Percentiles rank a stretch among this genome's conserved stretches.
These are phyloP conservation scores for Cirrhinus mrigala DNA, from an alignment of 2,797 vertebrate species.

Conservation along the genomic window DNA sequence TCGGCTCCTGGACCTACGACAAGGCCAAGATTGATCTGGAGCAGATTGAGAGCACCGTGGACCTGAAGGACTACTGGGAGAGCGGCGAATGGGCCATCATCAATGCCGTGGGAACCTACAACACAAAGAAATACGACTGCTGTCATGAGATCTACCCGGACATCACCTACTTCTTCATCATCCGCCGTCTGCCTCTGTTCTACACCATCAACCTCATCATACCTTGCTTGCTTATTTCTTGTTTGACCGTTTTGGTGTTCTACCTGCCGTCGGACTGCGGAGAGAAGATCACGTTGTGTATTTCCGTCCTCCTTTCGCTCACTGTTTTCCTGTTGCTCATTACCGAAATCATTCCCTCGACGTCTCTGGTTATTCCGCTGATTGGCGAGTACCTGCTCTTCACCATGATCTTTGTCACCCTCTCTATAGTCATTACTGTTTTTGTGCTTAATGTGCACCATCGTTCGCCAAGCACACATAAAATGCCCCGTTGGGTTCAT, in stretches of 20 bases:
- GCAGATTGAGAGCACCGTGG: conserved; percentile 84
- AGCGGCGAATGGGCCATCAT: conserved; percentile 93
- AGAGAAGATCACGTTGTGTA: conserved; percentile 93
- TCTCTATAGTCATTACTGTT: conserved; percentile 90
- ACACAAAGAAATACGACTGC: conserved; percentile 92
- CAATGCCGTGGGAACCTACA: conserved; percentile 86
- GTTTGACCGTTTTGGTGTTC: conserved; percentile 91
- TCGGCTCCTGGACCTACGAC: conserved; percentile 93
- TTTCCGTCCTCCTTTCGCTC: conserved; percentile 91
- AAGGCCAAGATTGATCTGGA: conserved; percentile 93
- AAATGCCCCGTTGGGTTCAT: conserved; percentile 86
- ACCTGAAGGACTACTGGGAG: conserved; percentile 93
- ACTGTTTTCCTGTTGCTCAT: conserved; percentile 93
- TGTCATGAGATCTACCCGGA: conserved; percentile 91
- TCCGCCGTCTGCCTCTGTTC: conserved; percentile 89
- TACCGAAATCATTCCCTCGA: conserved; percentile 93
- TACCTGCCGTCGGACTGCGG: conserved; percentile 91
- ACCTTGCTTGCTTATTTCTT: conserved; percentile 92
- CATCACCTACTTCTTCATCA: conserved; percentile 89
- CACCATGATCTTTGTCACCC: conserved; percentile 93
- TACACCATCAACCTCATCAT: conserved; percentile 94
- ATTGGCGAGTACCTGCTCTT: conserved; percentile 94
- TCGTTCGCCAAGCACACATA: conserved; percentile 86
- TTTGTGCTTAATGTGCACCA: conserved; percentile 94
- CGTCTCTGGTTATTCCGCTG: conserved; percentile 91